Base-by-base conservation (phyloP, 2,797 vertebrate genomes). In the Etheostoma perlongum region DNA sequence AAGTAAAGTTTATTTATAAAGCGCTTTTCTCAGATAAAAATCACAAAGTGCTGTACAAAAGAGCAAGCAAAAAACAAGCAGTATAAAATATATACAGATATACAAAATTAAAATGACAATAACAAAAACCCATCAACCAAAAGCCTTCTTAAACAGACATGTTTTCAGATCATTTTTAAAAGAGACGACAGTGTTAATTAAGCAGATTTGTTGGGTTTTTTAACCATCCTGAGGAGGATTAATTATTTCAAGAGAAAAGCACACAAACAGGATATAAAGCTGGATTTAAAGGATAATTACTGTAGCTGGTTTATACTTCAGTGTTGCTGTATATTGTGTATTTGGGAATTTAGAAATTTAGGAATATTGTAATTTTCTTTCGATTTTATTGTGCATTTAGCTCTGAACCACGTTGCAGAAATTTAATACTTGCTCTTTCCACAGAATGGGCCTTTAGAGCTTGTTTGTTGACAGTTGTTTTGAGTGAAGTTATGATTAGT, bases 181-280 rank as follows among this genome's bases (percentile, higher is more conserved):
- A 23, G 21, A 23, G 21, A 23, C 21, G 21, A 23, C 21, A 23
- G 21, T 23, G 21, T 23, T 23, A 23, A 23, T 23, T 23, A 48
- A 55, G 27, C 8, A 44, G 42, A 62, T 74, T 30, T 60, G 30
- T 60, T 49, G 36, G 36, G 47, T 23, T 48, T 47, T 65, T 67
- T 36, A 15, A 46, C 40, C 44, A 49, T 15, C 44, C 52, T 30
- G 67, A 47, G 67, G 40, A 73, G 58, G 64, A 65, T 57, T 11
- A 69, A 64, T 73, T 40, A 71, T 60, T 58, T 66, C 12, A 54
- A 69, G 66, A 82, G 54, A 60, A n/a, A 72, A 59, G 48, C 66
- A 66, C 46, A 46, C 18, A 44, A 53, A 69, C 65, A 67, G 40
- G 11, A 72, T 59, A 10, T 36, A 40, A 80, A 74, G 67, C 55